Percentiles rank a stretch among this genome's conserved stretches.
These are phyloP conservation scores for Stenolophus ochropezus DNA, from an alignment of 2,888 invertebrate genomes.

Conservation along the genomic window DNA sequence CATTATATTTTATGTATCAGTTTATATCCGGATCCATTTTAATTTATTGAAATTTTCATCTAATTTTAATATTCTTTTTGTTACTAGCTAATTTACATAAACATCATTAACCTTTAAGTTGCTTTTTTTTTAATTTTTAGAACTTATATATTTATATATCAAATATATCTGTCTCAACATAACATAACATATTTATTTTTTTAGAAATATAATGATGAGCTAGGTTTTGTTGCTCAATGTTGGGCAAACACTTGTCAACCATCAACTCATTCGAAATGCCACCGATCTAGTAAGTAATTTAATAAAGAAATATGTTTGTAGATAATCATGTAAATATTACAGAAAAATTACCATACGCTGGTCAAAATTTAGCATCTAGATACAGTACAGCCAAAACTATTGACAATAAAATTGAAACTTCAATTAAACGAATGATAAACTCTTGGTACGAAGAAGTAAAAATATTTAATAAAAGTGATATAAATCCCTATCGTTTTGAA, in stretches of 20 bases:
- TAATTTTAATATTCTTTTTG: no score
- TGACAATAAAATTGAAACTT: constrained; percentile 14
- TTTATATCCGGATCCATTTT: no score
- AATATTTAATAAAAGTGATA: neutral
- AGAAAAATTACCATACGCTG: constrained; percentile 15
- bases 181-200: constrained; percentile 61
- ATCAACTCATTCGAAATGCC: constrained; percentile 69
- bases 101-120: no score
- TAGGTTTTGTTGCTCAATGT: constrained; percentile 71
- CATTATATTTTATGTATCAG: no score
- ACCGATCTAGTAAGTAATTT: constrained; percentile 68
- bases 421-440: constrained; percentile 8
- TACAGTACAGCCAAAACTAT: neutral
- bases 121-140: no score
- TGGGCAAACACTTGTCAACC: constrained; percentile 71
- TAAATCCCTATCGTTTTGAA: neutral
- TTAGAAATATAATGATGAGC: constrained; percentile 70
- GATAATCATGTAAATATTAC: neutral
- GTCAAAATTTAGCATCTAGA: constrained; percentile 46
- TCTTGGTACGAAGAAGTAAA: constrained; percentile 47
- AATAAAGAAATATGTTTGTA: neutral
- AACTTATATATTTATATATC: no score
- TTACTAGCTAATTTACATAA: no score
- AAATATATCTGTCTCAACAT: no score
- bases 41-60: no score